Base-by-base conservation (phyloP, 1,140 invertebrate species). In the Drosophila sproati region DNA sequence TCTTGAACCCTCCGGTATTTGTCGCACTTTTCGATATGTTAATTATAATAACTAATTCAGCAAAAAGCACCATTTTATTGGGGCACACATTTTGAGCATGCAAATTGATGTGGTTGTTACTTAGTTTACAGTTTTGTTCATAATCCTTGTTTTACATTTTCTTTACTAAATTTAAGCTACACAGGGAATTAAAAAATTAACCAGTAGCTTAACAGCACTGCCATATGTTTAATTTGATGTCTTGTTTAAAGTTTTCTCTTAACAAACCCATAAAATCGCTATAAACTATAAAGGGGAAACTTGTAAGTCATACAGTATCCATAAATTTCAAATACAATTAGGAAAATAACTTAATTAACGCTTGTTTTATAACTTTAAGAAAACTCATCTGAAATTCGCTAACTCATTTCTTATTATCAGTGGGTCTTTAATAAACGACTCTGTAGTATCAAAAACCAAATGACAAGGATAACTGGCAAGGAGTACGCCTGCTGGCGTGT, bases 331-430 rank as follows among this genome's bases (percentile, higher is more conserved):
- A 28, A 20, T 35, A 37, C 29, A 48, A 45, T 48, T 61, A 39
- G 6, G 51, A 7, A 61, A 64, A 69, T 47, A 31, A 55, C 64
- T 69, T 56, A 50, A 73, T 69, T 73, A 69, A 28, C 32, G 41
- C 35, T 12, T 29, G 50, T 50, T 61, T 61, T 37, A 50, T 50
- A 12, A 8, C 41, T 47, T 32, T 5, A 12, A 8, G 39, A 41
- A 29, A 59, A 32, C 28, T 12, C 52, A 10, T 10, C 5, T 4
- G 47, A 41, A 63, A 56, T 32, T 2, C 12, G 55, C 10, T 50
- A 75, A 71, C 66, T 72, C 39, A 41, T 59, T 48, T 12, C 54
- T 34, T 39, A 62, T 68, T 68, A 77, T 59, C 57, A 64, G 63
- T 20, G 63, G 31, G 41, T 56, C 52, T 67, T 76, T 76, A 78